Evolutionary conservation across 2,797 vertebrate species (phyloP), one percentile per base, ranked within the genome.

Genomic region (Thamnophis elegans): DNA sequence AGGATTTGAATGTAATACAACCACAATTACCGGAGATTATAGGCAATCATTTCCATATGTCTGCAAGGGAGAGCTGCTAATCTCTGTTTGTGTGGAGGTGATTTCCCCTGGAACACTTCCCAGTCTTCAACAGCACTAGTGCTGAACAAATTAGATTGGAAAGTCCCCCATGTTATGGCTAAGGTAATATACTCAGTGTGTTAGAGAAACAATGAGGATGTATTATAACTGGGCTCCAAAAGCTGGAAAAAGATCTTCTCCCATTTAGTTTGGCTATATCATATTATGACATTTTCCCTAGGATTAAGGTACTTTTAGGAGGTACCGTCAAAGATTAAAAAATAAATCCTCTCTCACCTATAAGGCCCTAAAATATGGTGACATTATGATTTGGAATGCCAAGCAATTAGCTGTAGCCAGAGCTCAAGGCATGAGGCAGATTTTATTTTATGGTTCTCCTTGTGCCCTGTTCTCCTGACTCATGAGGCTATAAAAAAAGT

Each of bases 11-110:
- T 98, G 98, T 98, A 98, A 99, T 98, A 98, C 98, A 98, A 98
- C 98, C 98, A 98, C 98, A 99, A 99, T 99, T 99, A 99, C 98
- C 98, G 98, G 97, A 98, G 98, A 99, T 99, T 99, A 99, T 98
- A 98, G 98, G 95, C 98, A 99, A 99, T 99, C 97, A 98, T 98
- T 99, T 98, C 98, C 99, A 99, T 98, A 99, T 99, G 99, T 98
- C 98, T 98, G 97, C 98, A 98, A 98, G 98, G 98, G 98, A 98
- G 98, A 99, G 97, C 98, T 98, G 98, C 98, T 98, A 98, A 98
- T 98, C 98, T 98, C 98, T 98, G 98, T 98, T 98, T 98, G 98
- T 97, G 97, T 98, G 98, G 98, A 99, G 98, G 98, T 98, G 98
- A 98, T 98, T 98, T 98, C 98, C 98, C 98, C 98, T 99, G 98